These are phyloP conservation scores for Equus przewalskii DNA, from an alignment of 2,113 vertebrate genomes.

Conservation along the genomic window DNA sequence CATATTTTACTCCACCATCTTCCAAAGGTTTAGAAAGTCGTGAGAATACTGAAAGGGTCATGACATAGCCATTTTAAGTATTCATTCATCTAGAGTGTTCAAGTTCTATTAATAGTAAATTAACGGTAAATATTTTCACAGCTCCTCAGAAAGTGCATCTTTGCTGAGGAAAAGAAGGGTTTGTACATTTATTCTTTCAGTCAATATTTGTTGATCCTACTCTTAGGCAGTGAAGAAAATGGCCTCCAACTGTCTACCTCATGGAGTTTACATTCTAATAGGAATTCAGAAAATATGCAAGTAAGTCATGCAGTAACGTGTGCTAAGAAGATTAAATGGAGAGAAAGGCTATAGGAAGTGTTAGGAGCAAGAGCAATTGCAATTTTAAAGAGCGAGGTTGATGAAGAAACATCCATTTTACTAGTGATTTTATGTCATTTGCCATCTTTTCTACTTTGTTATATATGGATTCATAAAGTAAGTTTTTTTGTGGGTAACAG, in stretches of 20 bases:
- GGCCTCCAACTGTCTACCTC: not conserved
- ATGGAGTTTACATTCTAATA: not conserved
- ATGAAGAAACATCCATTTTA: not conserved
- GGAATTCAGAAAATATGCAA: slow-evolving; percentile 15
- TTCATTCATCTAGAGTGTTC: not conserved
- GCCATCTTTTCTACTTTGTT: not conserved
- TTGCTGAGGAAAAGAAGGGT: not conserved
- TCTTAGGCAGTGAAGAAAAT: not conserved
- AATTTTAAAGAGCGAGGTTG: not conserved
- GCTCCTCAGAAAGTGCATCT: not conserved
- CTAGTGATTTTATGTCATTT: not conserved
- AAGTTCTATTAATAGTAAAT: not conserved
- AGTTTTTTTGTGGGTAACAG: not conserved
- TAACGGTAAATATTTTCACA: slow-evolving; percentile 9
- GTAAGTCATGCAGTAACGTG: not conserved
- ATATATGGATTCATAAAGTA: not conserved
- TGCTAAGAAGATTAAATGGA: not conserved
- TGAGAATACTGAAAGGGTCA: not conserved
- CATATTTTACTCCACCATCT: not conserved
- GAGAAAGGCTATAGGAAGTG: not conserved
- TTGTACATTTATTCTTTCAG: not conserved
- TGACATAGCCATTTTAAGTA: not conserved
- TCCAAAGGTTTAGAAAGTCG: not conserved
- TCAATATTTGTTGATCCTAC: not conserved
- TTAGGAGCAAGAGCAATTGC: not conserved